Percentiles rank a stretch among this genome's conserved stretches.
phyloP scores from a whole-genome alignment of 2,797 vertebrate genomes.

The Peromyscus nudipes region DNA sequence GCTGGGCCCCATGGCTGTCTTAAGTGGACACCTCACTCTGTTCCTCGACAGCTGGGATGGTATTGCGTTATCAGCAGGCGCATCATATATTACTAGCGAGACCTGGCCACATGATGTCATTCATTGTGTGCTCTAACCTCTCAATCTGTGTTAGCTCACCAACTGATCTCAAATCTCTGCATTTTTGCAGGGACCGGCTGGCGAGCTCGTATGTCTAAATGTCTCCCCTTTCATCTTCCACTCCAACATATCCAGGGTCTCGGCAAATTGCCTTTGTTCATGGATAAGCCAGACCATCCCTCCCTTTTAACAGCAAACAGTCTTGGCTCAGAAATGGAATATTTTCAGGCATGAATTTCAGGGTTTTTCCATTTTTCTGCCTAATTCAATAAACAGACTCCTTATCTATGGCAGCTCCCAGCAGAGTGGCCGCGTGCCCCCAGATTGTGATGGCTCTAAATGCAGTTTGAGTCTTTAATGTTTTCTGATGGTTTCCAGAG shows the following conservation, averaged over 20 bases:
- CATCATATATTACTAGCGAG: neutral
- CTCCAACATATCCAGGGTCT: neutral
- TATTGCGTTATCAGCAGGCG: neutral
- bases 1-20: neutral
- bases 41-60: neutral
- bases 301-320: conserved; percentile 37
- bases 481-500: conserved; percentile 76
- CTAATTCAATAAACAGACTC: conserved; percentile 74
- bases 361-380: conserved; percentile 2
- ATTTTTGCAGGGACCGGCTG: conserved; percentile 3
- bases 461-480: conserved; percentile 64
- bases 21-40: rapidly evolving
- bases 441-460: neutral
- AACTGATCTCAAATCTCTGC: conserved; percentile 46
- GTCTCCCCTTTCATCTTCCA: conserved; percentile 48
- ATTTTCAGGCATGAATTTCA: neutral
- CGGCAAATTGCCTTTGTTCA: conserved; percentile 46
- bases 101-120: conserved; percentile 5
- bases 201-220: neutral
- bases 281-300: conserved; percentile 7
- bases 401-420: neutral
- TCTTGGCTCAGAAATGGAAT: conserved; percentile 47
- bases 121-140: neutral
- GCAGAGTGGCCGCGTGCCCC: neutral
- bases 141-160: neutral